Conservation (phyloP, 2,888 invertebrate species). For the Ferdinandea cuprea region DNA sequence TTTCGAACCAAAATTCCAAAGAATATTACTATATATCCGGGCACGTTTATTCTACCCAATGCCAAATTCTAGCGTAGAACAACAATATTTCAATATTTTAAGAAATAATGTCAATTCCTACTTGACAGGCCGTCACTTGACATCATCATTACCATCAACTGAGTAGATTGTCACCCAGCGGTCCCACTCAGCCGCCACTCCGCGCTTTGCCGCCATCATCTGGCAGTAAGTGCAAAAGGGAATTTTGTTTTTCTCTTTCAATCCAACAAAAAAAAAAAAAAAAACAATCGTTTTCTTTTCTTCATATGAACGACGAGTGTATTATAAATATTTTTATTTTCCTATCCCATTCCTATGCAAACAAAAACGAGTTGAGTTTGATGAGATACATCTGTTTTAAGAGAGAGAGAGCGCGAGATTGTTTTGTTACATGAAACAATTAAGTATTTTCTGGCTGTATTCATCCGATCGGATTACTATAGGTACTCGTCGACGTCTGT, state of each 20-base stretch:
- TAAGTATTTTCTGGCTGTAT: conserved; percentile 31
- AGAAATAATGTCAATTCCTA: conserved; percentile 26
- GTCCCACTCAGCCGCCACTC: background rate
- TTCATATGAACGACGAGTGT: background rate
- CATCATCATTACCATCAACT: conserved; percentile 51
- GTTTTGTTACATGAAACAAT: conserved; percentile 26
- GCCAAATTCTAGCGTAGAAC: conserved; percentile 20
- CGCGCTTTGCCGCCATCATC: background rate
- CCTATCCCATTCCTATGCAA: conserved; percentile 39
- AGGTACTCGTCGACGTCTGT: no score
- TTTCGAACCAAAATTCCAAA: conserved; percentile 8
- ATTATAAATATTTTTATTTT: conserved; percentile 1
- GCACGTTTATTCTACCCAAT: conserved; percentile 17
- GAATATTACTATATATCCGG: conserved; percentile 9
- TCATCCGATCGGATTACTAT: conserved; percentile 38
- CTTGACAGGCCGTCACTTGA: conserved; percentile 40
- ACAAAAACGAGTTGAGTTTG: conserved; percentile 30
- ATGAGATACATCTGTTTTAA: conserved; percentile 62
- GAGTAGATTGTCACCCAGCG: conserved; percentile 36
- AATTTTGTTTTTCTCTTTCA: conserved; percentile 8
- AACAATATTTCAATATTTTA: conserved; percentile 20
- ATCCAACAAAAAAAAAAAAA: background rate
- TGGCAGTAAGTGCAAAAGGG: background rate
- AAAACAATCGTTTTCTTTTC: conserved; percentile 3
- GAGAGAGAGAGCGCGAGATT: no score